Conservation (phyloP, 1,140 invertebrate genomes). For the Cherax destructor region DNA sequence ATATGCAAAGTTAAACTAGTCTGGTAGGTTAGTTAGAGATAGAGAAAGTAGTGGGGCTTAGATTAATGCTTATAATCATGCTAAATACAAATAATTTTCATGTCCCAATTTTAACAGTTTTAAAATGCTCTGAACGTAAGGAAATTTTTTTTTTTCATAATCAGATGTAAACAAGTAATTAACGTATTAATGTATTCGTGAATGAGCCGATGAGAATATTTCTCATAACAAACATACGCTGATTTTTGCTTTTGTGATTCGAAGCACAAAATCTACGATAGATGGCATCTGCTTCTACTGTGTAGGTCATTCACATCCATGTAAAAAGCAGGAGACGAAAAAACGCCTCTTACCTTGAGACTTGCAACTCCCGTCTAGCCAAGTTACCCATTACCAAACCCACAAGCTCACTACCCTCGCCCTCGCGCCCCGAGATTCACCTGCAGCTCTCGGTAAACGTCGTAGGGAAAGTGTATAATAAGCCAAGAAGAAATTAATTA, state of each 20-base stretch:
- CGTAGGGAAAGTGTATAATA: background rate
- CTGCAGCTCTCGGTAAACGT: background rate
- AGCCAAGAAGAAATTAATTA: background rate
- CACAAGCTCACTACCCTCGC: background rate
- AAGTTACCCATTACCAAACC: background rate
- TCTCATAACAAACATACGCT: no score
- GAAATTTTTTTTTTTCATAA: no score
- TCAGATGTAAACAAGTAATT: no score
- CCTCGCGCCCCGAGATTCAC: background rate
- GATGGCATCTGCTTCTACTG: background rate
- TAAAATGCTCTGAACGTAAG: no score
- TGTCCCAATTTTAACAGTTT: no score
- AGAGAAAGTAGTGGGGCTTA: no score
- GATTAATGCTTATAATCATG: no score
- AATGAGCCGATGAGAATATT: no score
- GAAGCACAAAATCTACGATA: background rate
- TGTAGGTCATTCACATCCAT: constrained; percentile 9
- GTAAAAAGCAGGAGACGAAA: background rate
- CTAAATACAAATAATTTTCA: no score
- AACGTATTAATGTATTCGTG: no score
- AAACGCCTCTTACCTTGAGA: background rate
- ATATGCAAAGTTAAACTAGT: no score
- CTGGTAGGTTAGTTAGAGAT: no score
- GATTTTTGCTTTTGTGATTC: background rate
- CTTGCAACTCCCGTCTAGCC: background rate